Evolutionary conservation across 2,888 invertebrate genomes (phyloP), one percentile per base, ranked within the genome.

Genomic region (Leptopilina syphax): DNA sequence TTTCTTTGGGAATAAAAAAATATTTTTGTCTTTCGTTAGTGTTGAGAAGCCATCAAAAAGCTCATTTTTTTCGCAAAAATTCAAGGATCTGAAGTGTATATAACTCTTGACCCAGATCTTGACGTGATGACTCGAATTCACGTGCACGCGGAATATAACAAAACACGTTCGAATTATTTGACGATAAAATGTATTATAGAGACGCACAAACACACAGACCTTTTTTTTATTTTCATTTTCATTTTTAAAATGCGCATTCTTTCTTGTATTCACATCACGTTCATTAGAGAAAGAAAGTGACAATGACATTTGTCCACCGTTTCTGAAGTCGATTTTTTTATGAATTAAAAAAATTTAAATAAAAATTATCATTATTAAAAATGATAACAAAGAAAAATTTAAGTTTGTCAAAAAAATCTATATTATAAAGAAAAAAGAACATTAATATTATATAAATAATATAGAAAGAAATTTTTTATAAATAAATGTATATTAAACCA

Each of bases 91-190:
- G 12, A 50, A 50, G 50, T 87, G 34, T 34, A 89, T 89, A 89
- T 88, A 89, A 88, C 89, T 86, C 90, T 89, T 89, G 90, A 91
- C 91, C 91, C 89, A 91, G 89, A 91, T 91, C 90, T 91, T 91
- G 88, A 82, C 79, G 85, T 18, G 18, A 76, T 80, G 79, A 81
- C 81, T 78, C 47, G 63, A 50, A 76, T 78, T 81, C 54, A 79
- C 81, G 81, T 80, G 77, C 79, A 79, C 47, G 50, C 13, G 27
- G 12, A 70, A 50, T 50, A 50, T 50, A 24, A 70, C 24, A 70
- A 12, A 68, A 27, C 50, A 70, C 12, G 24, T 70, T 70, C 68
- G 10, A 27, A 70, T 18, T 24, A 50, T 70, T 70, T 50, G 50
- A 70, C 24, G 24, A 44, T 68, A 70, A 50, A 50, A 50, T 50